A percentile compares a stretch with the other conserved stretches of the same genome.
Conservation (phyloP, 2,797 vertebrate species). For the Eidolon dupreanum region DNA sequence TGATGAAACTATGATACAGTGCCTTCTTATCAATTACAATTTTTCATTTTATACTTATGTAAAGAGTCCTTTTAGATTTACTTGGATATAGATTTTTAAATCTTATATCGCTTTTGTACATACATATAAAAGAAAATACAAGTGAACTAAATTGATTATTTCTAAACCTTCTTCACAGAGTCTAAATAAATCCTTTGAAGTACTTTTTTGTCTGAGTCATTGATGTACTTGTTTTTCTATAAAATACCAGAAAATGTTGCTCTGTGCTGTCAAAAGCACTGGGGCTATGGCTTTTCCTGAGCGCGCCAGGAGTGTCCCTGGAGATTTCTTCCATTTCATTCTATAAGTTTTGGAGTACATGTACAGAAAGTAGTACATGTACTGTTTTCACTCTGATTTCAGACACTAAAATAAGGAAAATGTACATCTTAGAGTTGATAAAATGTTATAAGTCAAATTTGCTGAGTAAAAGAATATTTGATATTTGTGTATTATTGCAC, state of each 20-base stretch:
- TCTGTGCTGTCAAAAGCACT: background rate
- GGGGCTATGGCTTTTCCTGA: background rate
- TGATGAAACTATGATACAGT: background rate
- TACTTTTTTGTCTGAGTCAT: background rate
- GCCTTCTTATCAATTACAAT: background rate
- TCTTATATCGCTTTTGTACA: background rate
- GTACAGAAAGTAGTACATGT: background rate
- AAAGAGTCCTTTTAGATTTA: background rate
- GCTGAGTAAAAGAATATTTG: background rate
- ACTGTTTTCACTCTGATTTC: background rate
- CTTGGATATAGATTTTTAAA: background rate
- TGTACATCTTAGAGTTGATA: background rate
- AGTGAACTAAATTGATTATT: background rate
- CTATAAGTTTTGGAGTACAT: background rate
- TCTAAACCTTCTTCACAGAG: background rate
- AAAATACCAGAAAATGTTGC: background rate
- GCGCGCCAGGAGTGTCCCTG: background rate
- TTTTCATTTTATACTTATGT: constrained; percentile 9
- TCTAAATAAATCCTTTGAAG: background rate
- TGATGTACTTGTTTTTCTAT: background rate
- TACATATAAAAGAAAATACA: background rate
- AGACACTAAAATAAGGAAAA: background rate
- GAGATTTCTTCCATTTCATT: constrained; percentile 7
- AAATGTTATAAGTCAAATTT: background rate
- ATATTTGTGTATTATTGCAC: background rate